Percentiles rank a stretch among this genome's conserved stretches.
Conservation (phyloP, 2,888 invertebrate species). For the Xanthia icteritia region DNA sequence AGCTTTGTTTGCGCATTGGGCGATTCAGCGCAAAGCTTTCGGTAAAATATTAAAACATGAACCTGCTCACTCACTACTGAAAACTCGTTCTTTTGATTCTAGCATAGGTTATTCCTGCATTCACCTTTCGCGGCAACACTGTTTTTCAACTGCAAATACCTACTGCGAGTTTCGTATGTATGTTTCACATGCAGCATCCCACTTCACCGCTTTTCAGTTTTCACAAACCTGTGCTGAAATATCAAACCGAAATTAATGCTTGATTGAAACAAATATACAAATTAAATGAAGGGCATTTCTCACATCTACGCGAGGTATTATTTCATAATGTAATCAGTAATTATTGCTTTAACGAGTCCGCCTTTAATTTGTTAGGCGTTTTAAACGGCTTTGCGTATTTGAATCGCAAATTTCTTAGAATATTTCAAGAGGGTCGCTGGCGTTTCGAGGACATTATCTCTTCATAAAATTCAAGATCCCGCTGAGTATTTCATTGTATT, state of each 20-base stretch:
- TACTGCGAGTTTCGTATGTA: slow-evolving; percentile 17
- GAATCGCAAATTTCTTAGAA: slow-evolving; percentile 90
- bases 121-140: slow-evolving; percentile 53
- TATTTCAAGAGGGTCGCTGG: slow-evolving; percentile 89
- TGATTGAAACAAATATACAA: slow-evolving; percentile 55
- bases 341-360: slow-evolving; percentile 89
- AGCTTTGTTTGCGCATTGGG: slow-evolving; percentile 86
- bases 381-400: slow-evolving; percentile 90
- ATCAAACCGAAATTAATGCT: slow-evolving; percentile 31
- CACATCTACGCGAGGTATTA: slow-evolving; percentile 78
- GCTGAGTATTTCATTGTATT: slow-evolving; percentile 87
- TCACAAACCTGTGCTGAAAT: slow-evolving; percentile 18
- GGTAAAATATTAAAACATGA: slow-evolving; percentile 87
- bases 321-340: slow-evolving; percentile 89
- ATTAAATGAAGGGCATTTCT: slow-evolving; percentile 60
- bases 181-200: slow-evolving; percentile 33
- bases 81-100: slow-evolving; percentile 69
- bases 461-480: slow-evolving; percentile 89
- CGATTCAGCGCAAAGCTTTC: slow-evolving; percentile 81
- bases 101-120: slow-evolving; percentile 57
- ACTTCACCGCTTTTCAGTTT: slow-evolving; percentile 36
- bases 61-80: slow-evolving; percentile 72
- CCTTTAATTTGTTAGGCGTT: slow-evolving; percentile 90
- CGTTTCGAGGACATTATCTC: slow-evolving; percentile 89
- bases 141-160: slow-evolving; percentile 53